phyloP scores from a whole-genome alignment of 35 echinoderm and acorn worm genomes.

The Heliocidaris tuberculata region DNA sequence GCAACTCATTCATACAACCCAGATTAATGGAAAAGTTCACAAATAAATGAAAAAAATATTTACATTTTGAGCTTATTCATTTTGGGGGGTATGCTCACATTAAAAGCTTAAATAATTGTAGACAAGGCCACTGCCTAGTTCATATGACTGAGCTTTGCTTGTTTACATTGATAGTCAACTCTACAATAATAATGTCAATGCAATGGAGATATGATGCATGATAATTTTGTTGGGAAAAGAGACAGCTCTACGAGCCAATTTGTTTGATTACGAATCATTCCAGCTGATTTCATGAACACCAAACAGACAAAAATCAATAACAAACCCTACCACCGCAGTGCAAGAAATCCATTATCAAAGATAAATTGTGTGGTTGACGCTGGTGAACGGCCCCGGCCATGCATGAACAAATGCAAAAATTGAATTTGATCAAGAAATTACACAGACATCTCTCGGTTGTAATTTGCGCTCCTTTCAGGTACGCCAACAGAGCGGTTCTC shows the following conservation, averaged over 20 bases:
- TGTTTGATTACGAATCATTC: constrained; percentile 6
- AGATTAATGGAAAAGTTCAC: too few species aligned
- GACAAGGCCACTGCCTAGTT: neutral
- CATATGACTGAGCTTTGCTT: neutral
- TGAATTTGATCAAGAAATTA: constrained; percentile 19
- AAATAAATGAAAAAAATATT: neutral
- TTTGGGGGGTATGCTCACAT: neutral
- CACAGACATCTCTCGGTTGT: neutral
- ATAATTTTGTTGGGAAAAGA: neutral
- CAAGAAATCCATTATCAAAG: neutral
- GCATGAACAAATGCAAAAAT: neutral
- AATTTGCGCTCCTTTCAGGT: neutral
- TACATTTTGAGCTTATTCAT: neutral
- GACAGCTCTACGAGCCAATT: constrained; percentile 1
- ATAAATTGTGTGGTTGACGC: neutral
- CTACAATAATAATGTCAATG: neutral
- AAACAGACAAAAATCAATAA: constrained; percentile 19
- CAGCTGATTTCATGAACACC: constrained; percentile 16
- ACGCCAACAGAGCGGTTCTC: neutral
- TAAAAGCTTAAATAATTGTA: neutral
- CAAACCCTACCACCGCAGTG: constrained; percentile 13
- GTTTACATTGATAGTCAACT: neutral
- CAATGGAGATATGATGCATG: neutral
- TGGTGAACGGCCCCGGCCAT: neutral
- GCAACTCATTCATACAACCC: too few species aligned